These are phyloP conservation scores for Catharus fuscescens DNA, from an alignment of 2,113 vertebrate genomes.

Conservation along the genomic window DNA sequence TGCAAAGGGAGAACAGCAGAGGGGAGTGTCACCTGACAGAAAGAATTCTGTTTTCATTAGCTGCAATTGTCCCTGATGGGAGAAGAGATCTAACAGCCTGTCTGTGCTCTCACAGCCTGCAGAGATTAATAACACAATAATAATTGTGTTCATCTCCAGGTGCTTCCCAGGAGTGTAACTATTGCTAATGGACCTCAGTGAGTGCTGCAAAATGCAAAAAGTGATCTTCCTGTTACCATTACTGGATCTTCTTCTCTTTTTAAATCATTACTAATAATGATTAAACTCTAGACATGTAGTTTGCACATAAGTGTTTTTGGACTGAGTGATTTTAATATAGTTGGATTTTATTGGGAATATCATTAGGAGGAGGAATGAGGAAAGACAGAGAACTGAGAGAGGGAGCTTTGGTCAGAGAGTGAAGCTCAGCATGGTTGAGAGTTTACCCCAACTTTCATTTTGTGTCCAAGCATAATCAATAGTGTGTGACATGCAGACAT, in stretches of 20 bases:
- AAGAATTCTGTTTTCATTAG: slow-evolving; percentile 16
- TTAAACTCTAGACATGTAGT: neutral
- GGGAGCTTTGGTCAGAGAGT: neutral
- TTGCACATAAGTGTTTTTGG: neutral
- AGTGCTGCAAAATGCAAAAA: neutral
- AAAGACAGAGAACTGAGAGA: neutral
- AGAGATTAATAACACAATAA: neutral
- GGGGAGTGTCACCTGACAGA: neutral
- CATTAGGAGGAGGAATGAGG: neutral
- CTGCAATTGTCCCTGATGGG: neutral
- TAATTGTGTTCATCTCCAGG: neutral
- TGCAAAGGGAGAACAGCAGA: neutral
- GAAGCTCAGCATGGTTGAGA: neutral
- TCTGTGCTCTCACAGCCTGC: neutral
- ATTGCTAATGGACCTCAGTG: rapidly evolving
- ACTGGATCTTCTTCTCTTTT: neutral
- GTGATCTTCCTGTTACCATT: neutral
- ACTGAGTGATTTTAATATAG: neutral
- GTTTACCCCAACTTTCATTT: neutral
- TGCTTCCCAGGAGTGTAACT: neutral
- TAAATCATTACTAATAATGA: neutral
- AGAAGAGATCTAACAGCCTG: neutral
- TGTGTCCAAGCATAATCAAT: rapidly evolving
- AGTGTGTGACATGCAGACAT: too few relatives aligned
- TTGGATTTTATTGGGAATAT: neutral